Base-by-base conservation (phyloP, 2,113 vertebrate genomes). In the Phoenicopterus ruber region DNA sequence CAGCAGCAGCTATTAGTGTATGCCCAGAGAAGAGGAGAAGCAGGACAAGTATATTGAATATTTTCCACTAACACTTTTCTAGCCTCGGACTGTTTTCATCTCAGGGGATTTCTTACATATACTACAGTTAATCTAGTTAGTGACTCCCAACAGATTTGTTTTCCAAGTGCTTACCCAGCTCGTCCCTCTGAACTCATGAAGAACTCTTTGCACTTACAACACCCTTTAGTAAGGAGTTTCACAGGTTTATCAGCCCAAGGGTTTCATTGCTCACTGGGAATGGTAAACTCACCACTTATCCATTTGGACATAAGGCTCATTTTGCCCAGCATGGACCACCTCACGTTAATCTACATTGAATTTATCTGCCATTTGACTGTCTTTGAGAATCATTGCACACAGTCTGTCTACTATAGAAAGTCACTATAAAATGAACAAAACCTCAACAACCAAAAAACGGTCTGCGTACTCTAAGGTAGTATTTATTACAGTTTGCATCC, bases 381-480 rank as follows among this genome's bases (percentile, higher is more conserved):
- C 59, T 73, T 62, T 42, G 47, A 66, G 38, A 95, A 52, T 61
- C 31, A 52, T 1, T 31, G 16, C 47, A 74, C 10, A 90, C 74
- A 44, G 21, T 11, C 50, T 31, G 21, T 17, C 31, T 63, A 18
- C 2, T 3, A 52, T 0, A 52, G 5, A 61, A 74, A 63, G 9
- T 49, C 25, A 21, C 57, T 46, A 19, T 25, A 80, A 82, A 79
- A 65, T 4, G 14, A 80, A 80, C 9, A 61, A 92, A 82, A 2
- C 5, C 6, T 11, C 22, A 63, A 70, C 6, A 72, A 65, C 3
- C 7, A 67, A 69, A 76, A 70, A 42, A 0, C 0, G 3, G 11
- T 22, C n/a, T 36, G 26, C 16, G 6, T 40, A 76, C 52, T 50
- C 9, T n/a, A 91, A 66, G 13, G 15, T 10, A 26, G 4, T 11